Conservation (phyloP, 2,888 invertebrate species). For the Apotomis turbidana region DNA sequence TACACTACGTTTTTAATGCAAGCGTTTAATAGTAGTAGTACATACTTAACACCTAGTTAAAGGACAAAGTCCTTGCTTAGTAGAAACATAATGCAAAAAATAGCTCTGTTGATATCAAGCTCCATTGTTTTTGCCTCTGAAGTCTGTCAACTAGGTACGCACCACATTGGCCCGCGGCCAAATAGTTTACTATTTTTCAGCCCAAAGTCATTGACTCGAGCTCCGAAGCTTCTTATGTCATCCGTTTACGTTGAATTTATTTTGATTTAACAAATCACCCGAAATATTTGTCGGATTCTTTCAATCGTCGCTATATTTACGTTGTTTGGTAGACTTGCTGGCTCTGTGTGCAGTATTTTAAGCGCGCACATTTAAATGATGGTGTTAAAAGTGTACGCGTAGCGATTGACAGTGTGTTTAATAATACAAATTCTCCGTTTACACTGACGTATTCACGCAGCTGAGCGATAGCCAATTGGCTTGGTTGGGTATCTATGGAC, state of each 20-base stretch:
- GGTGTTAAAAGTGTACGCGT: background rate
- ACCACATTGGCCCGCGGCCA: conserved; percentile 30
- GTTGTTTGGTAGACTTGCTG: conserved; percentile 9
- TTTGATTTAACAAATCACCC: conserved; percentile 19
- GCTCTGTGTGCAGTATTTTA: conserved; percentile 17
- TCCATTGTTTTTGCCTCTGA: conserved; percentile 29
- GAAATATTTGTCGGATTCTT: conserved; percentile 26
- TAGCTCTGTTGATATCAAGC: conserved; percentile 1
- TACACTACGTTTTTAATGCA: no score
- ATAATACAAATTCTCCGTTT: background rate
- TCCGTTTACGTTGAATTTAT: conserved; percentile 25
- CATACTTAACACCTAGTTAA: no score
- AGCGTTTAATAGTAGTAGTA: no score
- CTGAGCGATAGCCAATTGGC: no score
- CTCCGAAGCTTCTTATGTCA: conserved; percentile 34
- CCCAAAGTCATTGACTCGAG: conserved; percentile 39
- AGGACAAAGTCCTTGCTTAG: background rate
- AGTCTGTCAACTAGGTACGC: conserved; percentile 18
- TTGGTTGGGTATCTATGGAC: no score
- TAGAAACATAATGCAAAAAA: conserved; percentile 3
- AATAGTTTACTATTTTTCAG: conserved; percentile 39
- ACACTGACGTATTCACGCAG: no score
- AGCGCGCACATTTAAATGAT: background rate
- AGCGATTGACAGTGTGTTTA: background rate
- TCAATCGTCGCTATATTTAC: conserved; percentile 19